These are phyloP conservation scores for Argentina silus DNA, from an alignment of 2,797 vertebrate species.

Conservation along the genomic window DNA sequence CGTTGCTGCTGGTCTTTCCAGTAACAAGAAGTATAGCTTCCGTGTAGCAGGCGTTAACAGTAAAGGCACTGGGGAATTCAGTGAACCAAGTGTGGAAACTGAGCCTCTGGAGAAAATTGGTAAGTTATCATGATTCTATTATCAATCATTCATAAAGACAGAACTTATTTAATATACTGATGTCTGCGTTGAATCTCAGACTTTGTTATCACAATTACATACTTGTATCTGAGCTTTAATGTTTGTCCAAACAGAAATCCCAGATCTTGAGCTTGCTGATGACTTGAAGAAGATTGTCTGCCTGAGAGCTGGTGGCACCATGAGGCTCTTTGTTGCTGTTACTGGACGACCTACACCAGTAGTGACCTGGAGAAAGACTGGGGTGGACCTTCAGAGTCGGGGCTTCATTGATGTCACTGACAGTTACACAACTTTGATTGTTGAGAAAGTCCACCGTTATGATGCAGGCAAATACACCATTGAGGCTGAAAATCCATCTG, in stretches of 20 bases:
- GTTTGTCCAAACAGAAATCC: constrained; percentile 82
- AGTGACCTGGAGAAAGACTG: constrained; percentile 92
- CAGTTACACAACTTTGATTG: constrained; percentile 86
- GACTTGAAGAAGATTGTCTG: constrained; percentile 96
- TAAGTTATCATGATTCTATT: constrained; percentile 67
- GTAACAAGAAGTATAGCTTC: constrained; percentile 91
- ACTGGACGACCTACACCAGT: constrained; percentile 89
- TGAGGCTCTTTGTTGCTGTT: constrained; percentile 89
- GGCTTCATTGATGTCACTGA: constrained; percentile 94
- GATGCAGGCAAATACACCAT: constrained; percentile 96
- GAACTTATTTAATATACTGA: neutral
- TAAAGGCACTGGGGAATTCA: constrained; percentile 96
- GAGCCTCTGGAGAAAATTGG: constrained; percentile 92
- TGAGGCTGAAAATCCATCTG: constrained; percentile 98
- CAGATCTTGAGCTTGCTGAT: constrained; percentile 93
- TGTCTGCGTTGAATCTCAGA: neutral
- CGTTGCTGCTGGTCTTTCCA: constrained; percentile 85
- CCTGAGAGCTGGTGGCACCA: constrained; percentile 90
- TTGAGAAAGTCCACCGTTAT: constrained; percentile 95
- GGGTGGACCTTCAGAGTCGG: constrained; percentile 89
- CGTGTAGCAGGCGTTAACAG: constrained; percentile 91
- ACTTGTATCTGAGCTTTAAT: constrained; percentile 11
- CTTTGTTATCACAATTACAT: neutral
- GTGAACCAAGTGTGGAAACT: constrained; percentile 86
- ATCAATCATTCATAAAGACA: neutral